Evolutionary conservation across 2,797 vertebrate species (phyloP).

Genomic region (Arrhamphus sclerolepis): DNA sequence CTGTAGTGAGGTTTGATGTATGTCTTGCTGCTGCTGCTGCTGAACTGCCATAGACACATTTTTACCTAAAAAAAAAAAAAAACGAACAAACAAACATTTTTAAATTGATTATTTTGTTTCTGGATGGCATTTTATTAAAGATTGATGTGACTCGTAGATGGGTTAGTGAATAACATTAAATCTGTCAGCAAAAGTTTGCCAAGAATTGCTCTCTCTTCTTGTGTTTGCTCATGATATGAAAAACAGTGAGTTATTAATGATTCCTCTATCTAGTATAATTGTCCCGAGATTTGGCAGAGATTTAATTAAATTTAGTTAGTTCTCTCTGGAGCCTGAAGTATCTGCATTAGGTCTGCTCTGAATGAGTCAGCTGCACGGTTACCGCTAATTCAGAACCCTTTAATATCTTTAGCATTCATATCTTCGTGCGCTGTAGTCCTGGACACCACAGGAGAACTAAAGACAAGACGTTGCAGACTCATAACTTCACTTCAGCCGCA

Average conservation of each 20-base stretch:
- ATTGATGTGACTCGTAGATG: conserved; percentile 30
- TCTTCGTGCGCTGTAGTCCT: too few species aligned
- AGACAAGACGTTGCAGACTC: too few species aligned
- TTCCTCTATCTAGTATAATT: conserved; percentile 49
- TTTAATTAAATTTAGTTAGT: conserved; percentile 42
- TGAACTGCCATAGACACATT: too few species aligned
- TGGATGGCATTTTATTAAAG: conserved; percentile 13
- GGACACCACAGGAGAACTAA: too few species aligned
- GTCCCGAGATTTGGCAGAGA: conserved; percentile 49
- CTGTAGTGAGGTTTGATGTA: too few species aligned
- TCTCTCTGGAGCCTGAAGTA: conserved; percentile 47
- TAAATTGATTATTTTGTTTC: neutral
- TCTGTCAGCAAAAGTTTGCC: conserved; percentile 15
- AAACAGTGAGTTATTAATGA: conserved; percentile 44
- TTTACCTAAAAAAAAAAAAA: neutral
- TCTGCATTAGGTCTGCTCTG: conserved; percentile 15
- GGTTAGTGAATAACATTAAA: conserved; percentile 42
- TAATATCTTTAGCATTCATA: too few species aligned
- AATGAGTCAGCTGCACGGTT: conserved; percentile 22
- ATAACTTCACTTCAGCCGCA: too few species aligned
- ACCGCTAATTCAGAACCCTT: too few species aligned
- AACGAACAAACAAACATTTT: too few species aligned
- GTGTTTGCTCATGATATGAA: conserved; percentile 54
- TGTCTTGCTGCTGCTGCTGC: too few species aligned
- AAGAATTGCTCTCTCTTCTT: neutral